Percentiles rank a stretch among this genome's conserved stretches.
Evolutionary conservation across 2,888 invertebrate genomes (phyloP).

Genomic region (Prostheceraeus crozeri): DNA sequence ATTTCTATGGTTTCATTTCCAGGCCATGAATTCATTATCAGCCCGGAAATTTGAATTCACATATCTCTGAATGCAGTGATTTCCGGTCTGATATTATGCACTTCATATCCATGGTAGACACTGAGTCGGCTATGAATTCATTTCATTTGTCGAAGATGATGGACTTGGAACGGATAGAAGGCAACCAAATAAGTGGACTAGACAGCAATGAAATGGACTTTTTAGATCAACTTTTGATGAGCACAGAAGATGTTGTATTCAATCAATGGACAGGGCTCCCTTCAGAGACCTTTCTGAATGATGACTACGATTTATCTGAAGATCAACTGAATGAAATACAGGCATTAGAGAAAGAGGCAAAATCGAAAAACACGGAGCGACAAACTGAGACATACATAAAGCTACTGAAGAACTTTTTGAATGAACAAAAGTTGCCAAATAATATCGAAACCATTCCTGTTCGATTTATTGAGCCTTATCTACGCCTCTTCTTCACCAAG

Average conservation of each 20-base stretch:
- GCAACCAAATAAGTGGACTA: slow-evolving; percentile 30
- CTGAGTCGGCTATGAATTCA: too few species aligned
- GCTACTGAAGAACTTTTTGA: slow-evolving; percentile 23
- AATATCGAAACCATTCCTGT: slow-evolving; percentile 4
- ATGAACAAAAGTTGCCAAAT: slow-evolving; percentile 4
- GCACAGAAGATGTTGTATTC: neutral
- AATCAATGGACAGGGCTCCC: slow-evolving; percentile 11
- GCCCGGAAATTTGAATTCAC: too few species aligned
- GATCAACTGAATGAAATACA: too few species aligned
- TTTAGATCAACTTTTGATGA: slow-evolving; percentile 7
- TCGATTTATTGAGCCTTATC: slow-evolving; percentile 2
- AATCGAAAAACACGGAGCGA: slow-evolving; percentile 15
- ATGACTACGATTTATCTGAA: too few species aligned
- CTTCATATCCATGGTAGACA: too few species aligned
- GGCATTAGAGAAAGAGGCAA: slow-evolving; percentile 21
- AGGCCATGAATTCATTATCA: too few species aligned
- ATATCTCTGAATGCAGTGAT: too few species aligned
- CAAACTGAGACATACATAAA: slow-evolving; percentile 22
- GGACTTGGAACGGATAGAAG: slow-evolving; percentile 3
- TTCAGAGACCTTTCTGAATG: slow-evolving; percentile 6
- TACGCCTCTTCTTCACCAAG: neutral
- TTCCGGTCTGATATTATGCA: too few species aligned
- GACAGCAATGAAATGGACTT: slow-evolving; percentile 21
- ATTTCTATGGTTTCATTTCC: too few species aligned
- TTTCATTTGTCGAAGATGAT: too few species aligned